Conservation (phyloP, 2,797 vertebrate species). For the Yasuhikotakia modesta region DNA sequence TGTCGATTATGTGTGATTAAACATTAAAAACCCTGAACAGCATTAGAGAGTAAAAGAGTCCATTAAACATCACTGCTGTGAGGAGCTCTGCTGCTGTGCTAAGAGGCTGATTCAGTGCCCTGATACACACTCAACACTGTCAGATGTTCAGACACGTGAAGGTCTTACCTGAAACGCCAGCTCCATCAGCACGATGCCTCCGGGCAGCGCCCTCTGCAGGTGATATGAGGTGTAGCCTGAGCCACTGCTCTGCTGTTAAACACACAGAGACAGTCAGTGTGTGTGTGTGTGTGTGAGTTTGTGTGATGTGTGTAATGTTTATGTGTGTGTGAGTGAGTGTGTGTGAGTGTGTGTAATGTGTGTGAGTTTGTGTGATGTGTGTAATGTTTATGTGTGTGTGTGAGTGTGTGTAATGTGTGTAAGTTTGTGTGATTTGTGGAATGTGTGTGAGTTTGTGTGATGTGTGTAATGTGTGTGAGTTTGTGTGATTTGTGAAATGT, state of each 20-base stretch:
- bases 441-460: too few species aligned
- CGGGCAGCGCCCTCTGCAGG: slow-evolving; percentile 95
- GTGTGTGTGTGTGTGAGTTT: too few species aligned
- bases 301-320: too few species aligned
- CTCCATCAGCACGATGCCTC: slow-evolving; percentile 96
- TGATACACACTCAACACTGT: slow-evolving; percentile 16
- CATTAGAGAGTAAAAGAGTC: not conserved
- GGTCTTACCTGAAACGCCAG: slow-evolving; percentile 90
- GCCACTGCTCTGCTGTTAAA: slow-evolving; percentile 72
- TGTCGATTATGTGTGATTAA: slow-evolving; percentile 34
- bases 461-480: too few species aligned
- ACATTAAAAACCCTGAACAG: slow-evolving; percentile 51
- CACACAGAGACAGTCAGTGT: not conserved
- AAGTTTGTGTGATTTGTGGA: too few species aligned
- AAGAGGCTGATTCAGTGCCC: not conserved
- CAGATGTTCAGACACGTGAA: not conserved
- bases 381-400: too few species aligned
- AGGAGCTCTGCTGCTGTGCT: slow-evolving; percentile 33
- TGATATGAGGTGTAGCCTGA: slow-evolving; percentile 83
- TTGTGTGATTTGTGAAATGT: too few species aligned
- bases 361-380: too few species aligned
- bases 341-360: too few species aligned
- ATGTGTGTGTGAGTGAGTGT: too few species aligned
- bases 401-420: too few species aligned
- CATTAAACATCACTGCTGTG: slow-evolving; percentile 24